These are phyloP conservation scores for Pseudochaenichthys georgianus DNA, from an alignment of 2,797 vertebrate species.

Conservation along the genomic window DNA sequence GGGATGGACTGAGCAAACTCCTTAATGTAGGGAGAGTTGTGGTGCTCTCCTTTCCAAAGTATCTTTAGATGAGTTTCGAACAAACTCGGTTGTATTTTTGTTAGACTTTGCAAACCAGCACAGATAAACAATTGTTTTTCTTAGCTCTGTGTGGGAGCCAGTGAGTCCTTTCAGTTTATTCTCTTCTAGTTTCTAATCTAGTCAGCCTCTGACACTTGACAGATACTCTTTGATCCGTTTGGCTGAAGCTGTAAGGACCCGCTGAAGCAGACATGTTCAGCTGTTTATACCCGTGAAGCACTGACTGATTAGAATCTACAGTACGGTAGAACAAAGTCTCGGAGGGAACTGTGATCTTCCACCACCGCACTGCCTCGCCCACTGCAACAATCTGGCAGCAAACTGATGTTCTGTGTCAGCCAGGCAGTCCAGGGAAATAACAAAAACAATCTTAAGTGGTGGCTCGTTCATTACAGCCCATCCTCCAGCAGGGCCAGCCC, in stretches of 20 bases:
- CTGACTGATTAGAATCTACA: constrained; percentile 66
- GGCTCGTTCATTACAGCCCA: constrained; percentile 71
- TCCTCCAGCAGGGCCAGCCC: constrained; percentile 62
- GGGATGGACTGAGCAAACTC: neutral
- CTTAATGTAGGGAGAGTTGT: neutral
- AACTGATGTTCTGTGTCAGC: constrained; percentile 77
- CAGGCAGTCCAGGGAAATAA: constrained; percentile 75
- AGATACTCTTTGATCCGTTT: constrained; percentile 61
- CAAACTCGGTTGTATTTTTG: constrained; percentile 25
- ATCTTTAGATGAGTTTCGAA: constrained; percentile 12
- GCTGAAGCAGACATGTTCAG: constrained; percentile 57
- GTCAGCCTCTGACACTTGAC: constrained; percentile 53
- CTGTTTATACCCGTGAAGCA: constrained; percentile 54
- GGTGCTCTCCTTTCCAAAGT: neutral
- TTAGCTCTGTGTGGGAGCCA: constrained; percentile 28
- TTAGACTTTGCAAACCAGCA: constrained; percentile 46
- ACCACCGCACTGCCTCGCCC: constrained; percentile 42
- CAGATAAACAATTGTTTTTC: constrained; percentile 46
- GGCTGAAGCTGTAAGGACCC: constrained; percentile 55
- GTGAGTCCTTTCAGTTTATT: constrained; percentile 48
- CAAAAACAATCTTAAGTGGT: constrained; percentile 81
- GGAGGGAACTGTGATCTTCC: constrained; percentile 56
- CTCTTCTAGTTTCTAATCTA: constrained; percentile 50
- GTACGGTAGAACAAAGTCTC: constrained; percentile 47
- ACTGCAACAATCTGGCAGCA: constrained; percentile 67